phyloP scores from a whole-genome alignment of 2,888 invertebrate genomes.

The Drosophila gaucha region DNA sequence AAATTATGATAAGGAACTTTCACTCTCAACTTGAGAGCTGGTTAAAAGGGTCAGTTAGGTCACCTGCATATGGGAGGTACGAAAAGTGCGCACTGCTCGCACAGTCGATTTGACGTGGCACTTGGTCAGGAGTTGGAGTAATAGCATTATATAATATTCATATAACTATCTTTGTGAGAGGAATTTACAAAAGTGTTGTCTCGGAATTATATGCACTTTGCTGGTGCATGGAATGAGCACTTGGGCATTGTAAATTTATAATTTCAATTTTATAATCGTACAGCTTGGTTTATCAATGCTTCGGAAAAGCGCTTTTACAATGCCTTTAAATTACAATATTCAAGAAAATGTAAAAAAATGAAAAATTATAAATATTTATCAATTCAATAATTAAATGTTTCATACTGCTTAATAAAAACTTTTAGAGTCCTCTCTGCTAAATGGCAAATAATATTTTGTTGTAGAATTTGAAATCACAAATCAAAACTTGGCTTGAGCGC shows the following conservation, averaged over 20 bases:
- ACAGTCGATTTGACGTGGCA: background rate
- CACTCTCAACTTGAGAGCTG: slow-evolving; percentile 36
- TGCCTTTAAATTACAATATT: background rate
- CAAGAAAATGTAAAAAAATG: background rate
- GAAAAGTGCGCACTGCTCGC: slow-evolving; percentile 13
- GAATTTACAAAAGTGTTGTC: background rate
- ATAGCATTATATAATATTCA: slow-evolving; percentile 9
- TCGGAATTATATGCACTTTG: background rate
- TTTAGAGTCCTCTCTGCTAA: too few relatives aligned
- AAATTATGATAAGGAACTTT: slow-evolving; percentile 79
- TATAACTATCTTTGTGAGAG: slow-evolving; percentile 1
- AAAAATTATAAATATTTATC: background rate
- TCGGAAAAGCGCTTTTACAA: background rate
- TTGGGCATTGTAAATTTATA: background rate
- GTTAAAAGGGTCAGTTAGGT: slow-evolving; percentile 67
- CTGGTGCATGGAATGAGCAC: background rate
- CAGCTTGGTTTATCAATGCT: background rate
- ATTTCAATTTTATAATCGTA: background rate
- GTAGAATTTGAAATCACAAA: background rate
- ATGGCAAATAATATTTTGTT: too few relatives aligned
- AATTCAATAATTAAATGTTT: background rate
- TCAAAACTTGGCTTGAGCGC: background rate
- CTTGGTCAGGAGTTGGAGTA: slow-evolving; percentile 25
- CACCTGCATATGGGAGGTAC: slow-evolving; percentile 43
- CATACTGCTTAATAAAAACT: background rate